Evolutionary conservation across 2,888 invertebrate genomes (phyloP).

Genomic region (Acanthoscelides obtectus): DNA sequence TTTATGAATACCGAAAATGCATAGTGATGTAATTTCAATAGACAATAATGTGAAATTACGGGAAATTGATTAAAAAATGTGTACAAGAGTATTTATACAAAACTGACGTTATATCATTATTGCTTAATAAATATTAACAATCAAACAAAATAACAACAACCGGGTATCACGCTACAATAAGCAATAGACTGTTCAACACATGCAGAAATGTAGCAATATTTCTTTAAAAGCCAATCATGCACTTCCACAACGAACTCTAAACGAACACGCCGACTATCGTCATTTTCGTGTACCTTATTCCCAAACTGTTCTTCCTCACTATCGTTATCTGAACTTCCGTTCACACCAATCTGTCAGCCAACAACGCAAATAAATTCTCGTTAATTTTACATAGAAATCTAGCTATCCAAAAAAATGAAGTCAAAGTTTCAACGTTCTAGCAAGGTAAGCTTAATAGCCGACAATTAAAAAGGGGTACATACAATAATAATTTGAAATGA

Average conservation of each 20-base stretch:
- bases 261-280: not conserved
- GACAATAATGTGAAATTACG: too few species aligned
- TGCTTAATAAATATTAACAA: too few species aligned
- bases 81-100: too few species aligned
- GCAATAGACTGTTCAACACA: not conserved
- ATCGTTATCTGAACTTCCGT: constrained; percentile 30
- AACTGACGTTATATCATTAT: too few species aligned
- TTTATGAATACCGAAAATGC: too few species aligned
- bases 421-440: not conserved
- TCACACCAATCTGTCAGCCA: constrained; percentile 27
- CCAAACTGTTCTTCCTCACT: constrained; percentile 35
- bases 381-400: not conserved
- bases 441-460: too few species aligned
- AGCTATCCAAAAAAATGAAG: not conserved
- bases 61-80: too few species aligned
- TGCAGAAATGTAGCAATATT: not conserved
- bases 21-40: too few species aligned
- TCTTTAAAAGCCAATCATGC: not conserved
- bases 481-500: too few species aligned
- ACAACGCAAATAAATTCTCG: constrained; percentile 3
- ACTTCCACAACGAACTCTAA: not conserved
- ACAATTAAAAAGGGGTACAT: too few species aligned
- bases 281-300: constrained; percentile 34
- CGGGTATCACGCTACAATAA: too few species aligned
- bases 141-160: too few species aligned